Evolutionary conservation across 1,140 invertebrate species (phyloP), one percentile per base, ranked within the genome.

Genomic region (Lasioglossum baleicum): DNA sequence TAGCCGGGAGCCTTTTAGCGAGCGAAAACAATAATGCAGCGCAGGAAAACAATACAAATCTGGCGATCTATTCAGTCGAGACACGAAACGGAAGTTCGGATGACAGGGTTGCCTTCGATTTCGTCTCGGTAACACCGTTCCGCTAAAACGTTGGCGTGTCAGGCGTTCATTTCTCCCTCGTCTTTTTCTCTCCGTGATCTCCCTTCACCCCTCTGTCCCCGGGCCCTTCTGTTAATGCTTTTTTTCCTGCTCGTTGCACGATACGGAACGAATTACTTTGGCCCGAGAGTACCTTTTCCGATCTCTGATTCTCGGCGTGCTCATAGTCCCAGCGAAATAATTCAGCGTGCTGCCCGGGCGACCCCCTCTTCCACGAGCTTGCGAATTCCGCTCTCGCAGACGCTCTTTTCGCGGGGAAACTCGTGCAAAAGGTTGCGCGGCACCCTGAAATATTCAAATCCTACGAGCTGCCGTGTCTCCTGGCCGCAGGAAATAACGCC

Each of bases 401-500:
- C 26, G 44, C 26, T 66, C 31, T 15, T 48, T 75, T 35, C 26
- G 74, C 53, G 65, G 51, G 13, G 42, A 40, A 60, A 40, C 48
- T 40, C 44, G 61, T 17, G 67, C 56, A 67, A 58, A 71, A 81
- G 75, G 68, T 67, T 77, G 67, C 75, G 61, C 61, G 61, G 35
- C 56, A 53, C 53, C 56, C 56, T 85, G 73, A 83, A 85, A 82
- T 85, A 83, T 85, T 85, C 56, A 83, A 75, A 75, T 72, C 71
- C 60, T 35, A 40, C 22, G 60, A 60, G 65, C 67, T 40, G 13
- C 42, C 42, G 74, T 61, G 70, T 75, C 70, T 68, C 69, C 73
- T n/a, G 56, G 58, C 64, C 51, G 48, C 61, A 15, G 15, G 58
- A 26, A 74, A 53, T 35, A 51, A 51, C 53, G 40, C 67, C 70